Base-by-base conservation (phyloP, 2,113 vertebrate genomes). In the Jaculus jaculus region DNA sequence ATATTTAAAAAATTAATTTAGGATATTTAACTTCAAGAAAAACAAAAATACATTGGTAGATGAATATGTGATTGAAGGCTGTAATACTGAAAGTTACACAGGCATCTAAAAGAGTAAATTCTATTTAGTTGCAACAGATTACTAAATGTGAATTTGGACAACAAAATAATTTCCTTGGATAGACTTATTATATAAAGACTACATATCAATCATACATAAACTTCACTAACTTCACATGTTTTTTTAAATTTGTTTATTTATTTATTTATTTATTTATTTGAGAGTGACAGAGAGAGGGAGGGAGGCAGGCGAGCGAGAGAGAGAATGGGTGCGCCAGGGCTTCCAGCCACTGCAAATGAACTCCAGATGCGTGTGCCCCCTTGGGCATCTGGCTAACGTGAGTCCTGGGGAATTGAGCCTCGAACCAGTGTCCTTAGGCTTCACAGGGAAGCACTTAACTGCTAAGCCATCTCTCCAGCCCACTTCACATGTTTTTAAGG, bases 1-100 rank as follows among this genome's bases (percentile, higher is more conserved):
- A 66, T 18, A 82, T 78, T 87, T 47, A 47, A 74, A 94, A 90
- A 21, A 7, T 80, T 68, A 32, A 75, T 81, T 84, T 60, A 90
- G 58, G 87, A 9, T 91, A 78, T 81, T 92, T 93, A 93, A 65
- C 39, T 86, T 11, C 65, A 90, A 93, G 84, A 37, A 85, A 92
- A 91, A 71, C 1, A 63, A 73, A 87, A 74, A 65, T 86, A 0
- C 10, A 74, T 17, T 69, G 4, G 68, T 85, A 73, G 9, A 47
- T 71, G 73, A 74, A 71, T 69, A 34, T 73, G 69, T 69, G 28
- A 72, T 88, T 85, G 39, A 89, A 84, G 84, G n/a, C 9, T 18
- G 15, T 79, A 39, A 28, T 91, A 79, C 3, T 88, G 42, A 84
- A 47, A 54, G 34, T 7, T 74, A 34, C 32, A 8, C 32, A n/a